Evolutionary conservation across 2,888 invertebrate species (phyloP).

Genomic region (Scotopteryx bipunctaria): DNA sequence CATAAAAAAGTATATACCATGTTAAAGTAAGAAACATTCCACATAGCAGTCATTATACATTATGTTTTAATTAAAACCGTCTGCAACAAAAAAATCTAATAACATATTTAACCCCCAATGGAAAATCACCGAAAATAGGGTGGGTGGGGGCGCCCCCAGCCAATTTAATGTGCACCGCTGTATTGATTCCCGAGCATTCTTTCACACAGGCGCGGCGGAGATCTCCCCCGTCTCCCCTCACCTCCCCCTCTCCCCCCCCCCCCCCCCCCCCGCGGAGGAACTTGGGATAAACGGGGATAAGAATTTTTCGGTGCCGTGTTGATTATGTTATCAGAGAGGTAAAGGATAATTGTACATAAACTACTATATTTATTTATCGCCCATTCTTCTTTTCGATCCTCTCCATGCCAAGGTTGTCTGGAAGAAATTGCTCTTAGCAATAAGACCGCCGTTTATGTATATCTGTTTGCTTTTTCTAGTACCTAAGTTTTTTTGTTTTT

Average conservation of each 20-base stretch:
- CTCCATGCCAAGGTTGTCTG: no score
- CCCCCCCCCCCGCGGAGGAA: slow-evolving; percentile 45
- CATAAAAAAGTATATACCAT: no score
- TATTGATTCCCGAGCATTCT: slow-evolving; percentile 77
- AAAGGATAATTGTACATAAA: no score
- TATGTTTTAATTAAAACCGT: slow-evolving; percentile 20
- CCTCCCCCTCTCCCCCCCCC: slow-evolving; percentile 44
- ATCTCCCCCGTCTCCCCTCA: slow-evolving; percentile 43
- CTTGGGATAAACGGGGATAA: slow-evolving; percentile 70
- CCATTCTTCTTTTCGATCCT: no score
- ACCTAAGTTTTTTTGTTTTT: no score
- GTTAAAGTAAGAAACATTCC: background rate
- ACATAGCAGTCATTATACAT: background rate
- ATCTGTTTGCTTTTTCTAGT: no score
- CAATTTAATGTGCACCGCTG: slow-evolving; percentile 79
- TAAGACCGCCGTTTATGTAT: no score
- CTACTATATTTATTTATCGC: no score
- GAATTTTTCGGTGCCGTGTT: slow-evolving; percentile 63
- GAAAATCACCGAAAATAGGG: slow-evolving; percentile 60
- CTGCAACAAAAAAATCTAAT: slow-evolving; percentile 31
- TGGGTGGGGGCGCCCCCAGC: slow-evolving; percentile 53
- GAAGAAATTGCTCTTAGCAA: no score
- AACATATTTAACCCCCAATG: slow-evolving; percentile 42
- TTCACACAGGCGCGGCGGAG: slow-evolving; percentile 81
- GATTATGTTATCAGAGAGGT: slow-evolving; percentile 33